phyloP scores from a whole-genome alignment of 2,113 vertebrate species.

The Centrocercus urophasianus region DNA sequence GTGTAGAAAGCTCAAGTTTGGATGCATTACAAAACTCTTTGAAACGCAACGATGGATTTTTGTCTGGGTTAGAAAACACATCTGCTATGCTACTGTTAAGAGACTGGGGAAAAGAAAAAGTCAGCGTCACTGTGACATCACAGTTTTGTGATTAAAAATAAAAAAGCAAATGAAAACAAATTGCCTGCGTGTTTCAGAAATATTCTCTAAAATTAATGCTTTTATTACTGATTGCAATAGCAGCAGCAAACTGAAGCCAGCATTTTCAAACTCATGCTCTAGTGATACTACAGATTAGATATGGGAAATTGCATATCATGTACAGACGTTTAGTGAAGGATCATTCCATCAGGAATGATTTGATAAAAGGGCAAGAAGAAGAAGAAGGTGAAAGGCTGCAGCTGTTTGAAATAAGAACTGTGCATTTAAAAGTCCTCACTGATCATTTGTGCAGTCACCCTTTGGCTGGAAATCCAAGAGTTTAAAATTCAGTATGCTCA shows the following conservation, averaged over 20 bases:
- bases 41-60: not conserved
- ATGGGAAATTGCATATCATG: not conserved
- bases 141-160: not conserved
- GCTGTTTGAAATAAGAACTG: not conserved
- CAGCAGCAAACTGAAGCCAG: not conserved
- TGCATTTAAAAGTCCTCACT: not conserved
- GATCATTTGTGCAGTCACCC: not conserved
- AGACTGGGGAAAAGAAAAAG: not conserved
- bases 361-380: not conserved
- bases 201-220: not conserved
- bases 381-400: not conserved
- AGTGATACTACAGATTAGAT: not conserved
- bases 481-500: not conserved
- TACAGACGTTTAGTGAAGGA: not conserved
- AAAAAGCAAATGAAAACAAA: not conserved
- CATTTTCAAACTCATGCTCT: not conserved
- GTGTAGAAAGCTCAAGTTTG: not conserved
- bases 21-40: not conserved
- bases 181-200: not conserved
- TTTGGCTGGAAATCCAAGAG: not conserved
- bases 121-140: not conserved
- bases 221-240: not conserved
- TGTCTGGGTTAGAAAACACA: not conserved
- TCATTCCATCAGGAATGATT: not conserved
- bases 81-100: not conserved